Conservation (phyloP, 2,113 vertebrate species). For the Esox niger region DNA sequence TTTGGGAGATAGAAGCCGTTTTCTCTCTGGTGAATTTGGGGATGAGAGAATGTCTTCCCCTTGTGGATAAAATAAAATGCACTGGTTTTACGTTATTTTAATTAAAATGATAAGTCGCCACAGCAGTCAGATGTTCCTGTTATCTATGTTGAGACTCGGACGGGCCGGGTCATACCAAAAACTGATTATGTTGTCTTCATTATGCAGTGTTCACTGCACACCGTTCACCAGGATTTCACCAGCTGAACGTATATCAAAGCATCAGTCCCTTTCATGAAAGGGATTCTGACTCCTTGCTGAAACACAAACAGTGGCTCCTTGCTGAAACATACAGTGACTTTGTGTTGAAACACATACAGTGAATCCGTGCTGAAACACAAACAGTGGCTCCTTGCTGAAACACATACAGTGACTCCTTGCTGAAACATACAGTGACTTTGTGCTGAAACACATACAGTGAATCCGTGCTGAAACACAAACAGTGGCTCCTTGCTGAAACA, state of each 20-base stretch:
- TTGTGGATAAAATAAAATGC: slow-evolving; percentile 32
- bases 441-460: too few relatives aligned
- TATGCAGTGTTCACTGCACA: slow-evolving; percentile 39
- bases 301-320: too few relatives aligned
- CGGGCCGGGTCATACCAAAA: slow-evolving; percentile 41
- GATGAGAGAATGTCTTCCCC: slow-evolving; percentile 16
- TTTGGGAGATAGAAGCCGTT: slow-evolving; percentile 21
- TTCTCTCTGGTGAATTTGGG: slow-evolving; percentile 29
- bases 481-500: too few relatives aligned
- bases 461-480: too few relatives aligned
- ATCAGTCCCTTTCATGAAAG: slow-evolving; percentile 38
- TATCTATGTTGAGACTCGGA: slow-evolving; percentile 29
- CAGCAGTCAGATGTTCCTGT: slow-evolving; percentile 17
- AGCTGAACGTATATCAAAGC: slow-evolving; percentile 15
- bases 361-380: too few relatives aligned
- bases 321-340: too few relatives aligned
- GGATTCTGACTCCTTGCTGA: slow-evolving; percentile 51
- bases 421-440: too few relatives aligned
- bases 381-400: too few relatives aligned
- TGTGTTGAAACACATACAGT: too few relatives aligned
- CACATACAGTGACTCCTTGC: too few relatives aligned
- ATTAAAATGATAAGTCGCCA: slow-evolving; percentile 48
- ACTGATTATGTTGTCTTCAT: not conserved
- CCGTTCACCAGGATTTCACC: slow-evolving; percentile 47
- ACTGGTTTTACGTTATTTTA: slow-evolving; percentile 49